Evolutionary conservation across 1,140 invertebrate genomes (phyloP), one percentile per base, ranked within the genome.

Genomic region (Bombyx mandarina): DNA sequence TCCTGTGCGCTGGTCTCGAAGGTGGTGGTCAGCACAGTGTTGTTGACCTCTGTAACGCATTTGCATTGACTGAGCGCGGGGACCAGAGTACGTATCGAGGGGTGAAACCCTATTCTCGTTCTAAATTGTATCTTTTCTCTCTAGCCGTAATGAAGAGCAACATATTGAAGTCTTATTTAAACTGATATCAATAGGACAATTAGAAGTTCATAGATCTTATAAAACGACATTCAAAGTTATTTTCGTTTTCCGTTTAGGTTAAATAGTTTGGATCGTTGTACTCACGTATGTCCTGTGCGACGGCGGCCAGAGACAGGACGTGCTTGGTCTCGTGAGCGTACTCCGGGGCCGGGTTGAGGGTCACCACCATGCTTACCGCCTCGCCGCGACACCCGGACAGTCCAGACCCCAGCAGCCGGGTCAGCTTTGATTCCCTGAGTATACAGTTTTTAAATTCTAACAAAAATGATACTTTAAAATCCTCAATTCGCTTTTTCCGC

Each of bases 351-450:
- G 80, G 79, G 65, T 82, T 82, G 6, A 86, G 59, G 0, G 82
- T 86, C 49, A 86, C 82, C 70, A 86, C 82, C 79, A 86, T 82
- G 53, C 72, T 75, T 10, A 86, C 78, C 0, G 77, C 74, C 49
- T 86, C 79, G 6, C 79, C 79, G 8, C 72, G 63, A 0, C 71
- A 59, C 0, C 82, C 82, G 1, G 77, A 78, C 51, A 86, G 58
- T 0, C 81, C 81, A 1, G 80, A 67, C 52, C 81, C 79, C 4
- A 86, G 68, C n/a, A 86, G 61, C 0, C 82, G 73, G 1, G 82
- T 86, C 42, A 86, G 65, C 61, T 86, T 86, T 0, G 80, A 86
- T 56, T 86, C 78, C 49, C 82, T 82, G 69, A 0, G 1, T 22
- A 46, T 18, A 18, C 12, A 18, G 12, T 18, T 18, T 18, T 18